Base-by-base conservation (phyloP, 2,888 invertebrate genomes). In the Drosophila setosimentum region DNA sequence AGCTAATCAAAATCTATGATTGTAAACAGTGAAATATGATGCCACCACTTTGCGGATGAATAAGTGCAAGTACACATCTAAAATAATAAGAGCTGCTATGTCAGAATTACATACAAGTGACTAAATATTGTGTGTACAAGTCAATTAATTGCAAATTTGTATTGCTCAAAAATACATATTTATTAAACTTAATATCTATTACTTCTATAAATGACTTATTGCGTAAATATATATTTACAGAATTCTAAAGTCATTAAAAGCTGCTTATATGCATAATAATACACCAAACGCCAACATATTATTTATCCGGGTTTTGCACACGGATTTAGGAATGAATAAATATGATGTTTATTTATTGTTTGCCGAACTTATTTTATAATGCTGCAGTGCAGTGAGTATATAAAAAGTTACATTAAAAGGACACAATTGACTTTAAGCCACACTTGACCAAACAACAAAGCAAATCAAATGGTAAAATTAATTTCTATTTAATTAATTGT, bases 1-100 rank as follows among this genome's bases (percentile, higher is more conserved):
- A 67, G 61, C 65, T 69, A 70, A 80, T 78, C 71, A 54, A 58
- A 13, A 42, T 64, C 58, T n/a, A 59, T 33, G 29, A 63, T 27
- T 65, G 61, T 59, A 48, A 62, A 30, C 48, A 64, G n/a, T 70
- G 55, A 48, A 64, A 65, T 54, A 60, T 67, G 67, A 71, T 75
- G 66, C 50, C 64, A 62, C 48, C 64, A 65, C 58, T 33, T 66
- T 45, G 54, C 50, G 63, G 37, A 62, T 13, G 30, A 60, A 32
- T 42, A 35, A 42, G 53, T 42, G 24, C n/a, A 73, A n/a, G 3
- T 32, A 35, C 11, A 50, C 16, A 37, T 42, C n/a, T 30, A 49
- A 42, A 24, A 18, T 49, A 30, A 27, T 16, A 51, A 48, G 5
- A 63, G 54, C 13, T 73, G 30, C 53, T 66, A 29, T 63, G 48